Conservation (phyloP, 2,888 invertebrate species). For the Anthophora plumipes region DNA sequence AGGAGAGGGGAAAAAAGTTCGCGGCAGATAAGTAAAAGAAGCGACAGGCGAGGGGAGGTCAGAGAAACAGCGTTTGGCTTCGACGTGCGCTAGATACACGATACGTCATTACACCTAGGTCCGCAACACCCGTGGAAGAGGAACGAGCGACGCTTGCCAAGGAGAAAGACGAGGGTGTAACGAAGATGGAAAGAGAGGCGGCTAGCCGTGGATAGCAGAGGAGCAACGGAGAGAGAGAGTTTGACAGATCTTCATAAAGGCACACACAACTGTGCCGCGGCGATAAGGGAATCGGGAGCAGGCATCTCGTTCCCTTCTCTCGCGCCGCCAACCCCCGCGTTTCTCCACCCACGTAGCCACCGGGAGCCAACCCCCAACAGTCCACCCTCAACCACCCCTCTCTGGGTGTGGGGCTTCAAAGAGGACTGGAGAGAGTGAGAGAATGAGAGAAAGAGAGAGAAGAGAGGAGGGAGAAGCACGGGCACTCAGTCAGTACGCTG, state of each 20-base stretch:
- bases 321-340: slow-evolving; percentile 36
- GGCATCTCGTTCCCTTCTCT: slow-evolving; percentile 78
- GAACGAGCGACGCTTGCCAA: not conserved
- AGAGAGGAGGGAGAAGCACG: slow-evolving; percentile 68
- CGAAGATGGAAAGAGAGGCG: not conserved
- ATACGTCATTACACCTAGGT: slow-evolving; percentile 70
- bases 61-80: slow-evolving; percentile 50
- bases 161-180: slow-evolving; percentile 10
- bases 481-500: slow-evolving; percentile 82
- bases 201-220: slow-evolving; percentile 10
- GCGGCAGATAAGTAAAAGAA: slow-evolving; percentile 79
- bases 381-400: slow-evolving; percentile 65
- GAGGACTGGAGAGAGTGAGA: slow-evolving; percentile 58
- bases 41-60: slow-evolving; percentile 77
- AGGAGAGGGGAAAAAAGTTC: slow-evolving; percentile 52
- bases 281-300: slow-evolving; percentile 84
- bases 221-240: slow-evolving; percentile 65
- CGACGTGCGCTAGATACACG: slow-evolving; percentile 62
- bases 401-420: slow-evolving; percentile 51
- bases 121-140: slow-evolving; percentile 53
- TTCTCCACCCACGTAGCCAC: slow-evolving; percentile 25
- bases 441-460: too few relatives aligned
- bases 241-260: slow-evolving; percentile 85
- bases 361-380: slow-evolving; percentile 63
- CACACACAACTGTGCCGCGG: slow-evolving; percentile 84